Percentiles rank a stretch among this genome's conserved stretches.
These are phyloP conservation scores for Argynnis bischoffii DNA, from an alignment of 2,888 invertebrate genomes.

Conservation along the genomic window DNA sequence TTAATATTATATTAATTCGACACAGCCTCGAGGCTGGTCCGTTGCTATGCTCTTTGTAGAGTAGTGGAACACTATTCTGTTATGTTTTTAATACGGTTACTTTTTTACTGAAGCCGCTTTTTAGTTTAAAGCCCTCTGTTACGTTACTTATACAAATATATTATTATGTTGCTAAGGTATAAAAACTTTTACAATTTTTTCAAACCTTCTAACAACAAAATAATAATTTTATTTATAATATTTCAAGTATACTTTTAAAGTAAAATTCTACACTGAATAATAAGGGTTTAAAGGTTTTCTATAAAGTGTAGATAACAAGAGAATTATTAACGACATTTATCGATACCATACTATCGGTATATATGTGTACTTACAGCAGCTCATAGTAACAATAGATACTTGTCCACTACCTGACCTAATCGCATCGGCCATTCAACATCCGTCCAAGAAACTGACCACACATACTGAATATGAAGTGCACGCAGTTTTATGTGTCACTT, in stretches of 20 bases:
- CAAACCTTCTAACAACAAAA: no score
- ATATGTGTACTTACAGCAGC: slow-evolving; percentile 18
- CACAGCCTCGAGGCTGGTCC: slow-evolving; percentile 56
- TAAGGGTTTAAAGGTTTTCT: no score
- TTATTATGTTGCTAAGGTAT: no score
- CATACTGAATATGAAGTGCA: slow-evolving; percentile 78
- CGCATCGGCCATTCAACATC: slow-evolving; percentile 64
- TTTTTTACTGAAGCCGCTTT: slow-evolving; percentile 69
- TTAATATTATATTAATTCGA: slow-evolving; percentile 52
- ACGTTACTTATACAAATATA: slow-evolving; percentile 39
- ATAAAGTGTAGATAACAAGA: no score
- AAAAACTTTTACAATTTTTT: no score
- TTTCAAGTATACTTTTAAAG: no score
- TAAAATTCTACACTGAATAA: no score
- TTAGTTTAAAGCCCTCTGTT: slow-evolving; percentile 62
- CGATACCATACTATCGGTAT: neutral
- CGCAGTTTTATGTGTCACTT: slow-evolving; percentile 78
- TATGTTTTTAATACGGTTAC: slow-evolving; percentile 75
- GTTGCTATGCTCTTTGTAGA: slow-evolving; percentile 71
- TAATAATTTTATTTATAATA: no score
- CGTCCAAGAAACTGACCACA: slow-evolving; percentile 76
- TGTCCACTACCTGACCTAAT: slow-evolving; percentile 60
- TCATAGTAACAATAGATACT: slow-evolving; percentile 38
- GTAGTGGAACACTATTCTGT: slow-evolving; percentile 74
- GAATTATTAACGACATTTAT: no score